Base-by-base conservation (phyloP, 2,113 vertebrate species). In the Ceuthmochares aereus region DNA sequence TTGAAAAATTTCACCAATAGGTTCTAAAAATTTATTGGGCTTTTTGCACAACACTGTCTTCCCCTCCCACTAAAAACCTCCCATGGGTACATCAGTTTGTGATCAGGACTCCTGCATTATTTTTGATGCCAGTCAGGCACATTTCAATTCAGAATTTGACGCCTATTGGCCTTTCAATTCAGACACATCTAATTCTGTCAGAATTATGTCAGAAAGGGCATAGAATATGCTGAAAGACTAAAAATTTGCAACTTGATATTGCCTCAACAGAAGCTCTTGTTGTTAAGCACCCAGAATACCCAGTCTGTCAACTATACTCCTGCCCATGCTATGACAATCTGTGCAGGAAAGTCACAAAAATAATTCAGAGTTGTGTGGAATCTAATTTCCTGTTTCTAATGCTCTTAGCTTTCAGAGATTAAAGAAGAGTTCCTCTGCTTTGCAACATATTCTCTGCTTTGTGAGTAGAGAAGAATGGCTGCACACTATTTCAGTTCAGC, bases 311-410 rank as follows among this genome's bases (percentile, higher is more conserved):
- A 5, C 19, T 30, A 13, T 18, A 4, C 47, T 26, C 4, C 51
- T 34, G 11, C 7, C 21, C 32, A 7, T 4, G 15, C 21, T 23
- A 5, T 0, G 1, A 14, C 12, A 55, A 7, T 0, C 7, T 5
- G 1, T 56, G 26, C 23, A 52, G n/a, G 23, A 22, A 49, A 84
- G 36, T 9, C 23, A 16, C 8, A 7, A 77, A 64, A 81, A 36
- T 4, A 7, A 60, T 7, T 9, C 40, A 81, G 64, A 81, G 55
- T 14, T 66, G 29, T 74, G 30, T n/a, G 36, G 54, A 68, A 43
- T 11, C 54, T 52, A 5, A 60, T 56, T 67, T 91, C 11, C 34
- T 47, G 10, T 19, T 69, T 60, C 40, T 64, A 37, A 29, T 9
- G 30, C 4, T 43, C 10, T 16, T 58, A 76, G 56, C 36, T 69